phyloP scores from a whole-genome alignment of 2,113 vertebrate genomes.

The Campylorhamphus procurvoides region DNA sequence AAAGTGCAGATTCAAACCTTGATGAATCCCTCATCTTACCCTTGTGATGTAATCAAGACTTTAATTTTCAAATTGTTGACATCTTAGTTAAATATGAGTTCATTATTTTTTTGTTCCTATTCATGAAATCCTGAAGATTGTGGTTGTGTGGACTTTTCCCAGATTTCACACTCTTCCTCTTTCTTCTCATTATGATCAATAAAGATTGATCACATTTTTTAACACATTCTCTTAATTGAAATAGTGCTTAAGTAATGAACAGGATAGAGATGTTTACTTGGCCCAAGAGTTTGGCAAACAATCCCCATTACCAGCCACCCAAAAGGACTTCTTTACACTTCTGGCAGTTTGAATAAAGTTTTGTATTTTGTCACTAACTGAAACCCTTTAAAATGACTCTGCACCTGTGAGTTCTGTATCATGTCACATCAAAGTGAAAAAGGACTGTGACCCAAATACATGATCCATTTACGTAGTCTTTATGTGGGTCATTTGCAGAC shows the following conservation, averaged over 20 bases:
- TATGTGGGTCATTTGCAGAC: neutral
- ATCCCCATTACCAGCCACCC: neutral
- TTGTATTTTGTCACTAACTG: neutral
- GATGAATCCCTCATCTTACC: neutral
- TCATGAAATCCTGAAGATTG: neutral
- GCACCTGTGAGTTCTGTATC: neutral
- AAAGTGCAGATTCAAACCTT: neutral
- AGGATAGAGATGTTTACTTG: neutral
- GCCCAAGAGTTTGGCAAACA: neutral
- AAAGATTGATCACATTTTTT: neutral
- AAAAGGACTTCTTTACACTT: neutral
- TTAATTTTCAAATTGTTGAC: neutral
- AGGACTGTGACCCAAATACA: neutral
- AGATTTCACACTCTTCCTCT: neutral
- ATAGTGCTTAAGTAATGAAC: neutral
- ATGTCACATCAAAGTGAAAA: neutral
- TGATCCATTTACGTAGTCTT: neutral
- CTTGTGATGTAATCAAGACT: neutral
- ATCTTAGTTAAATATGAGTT: neutral
- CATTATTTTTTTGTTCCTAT: neutral
- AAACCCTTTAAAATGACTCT: neutral
- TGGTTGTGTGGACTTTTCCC: neutral
- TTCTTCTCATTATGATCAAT: neutral
- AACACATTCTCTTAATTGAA: neutral
- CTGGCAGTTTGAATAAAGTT: neutral